Evolutionary conservation across 1,140 invertebrate species (phyloP), one percentile per base, ranked within the genome.

Genomic region (Lordiphosa mommai): DNA sequence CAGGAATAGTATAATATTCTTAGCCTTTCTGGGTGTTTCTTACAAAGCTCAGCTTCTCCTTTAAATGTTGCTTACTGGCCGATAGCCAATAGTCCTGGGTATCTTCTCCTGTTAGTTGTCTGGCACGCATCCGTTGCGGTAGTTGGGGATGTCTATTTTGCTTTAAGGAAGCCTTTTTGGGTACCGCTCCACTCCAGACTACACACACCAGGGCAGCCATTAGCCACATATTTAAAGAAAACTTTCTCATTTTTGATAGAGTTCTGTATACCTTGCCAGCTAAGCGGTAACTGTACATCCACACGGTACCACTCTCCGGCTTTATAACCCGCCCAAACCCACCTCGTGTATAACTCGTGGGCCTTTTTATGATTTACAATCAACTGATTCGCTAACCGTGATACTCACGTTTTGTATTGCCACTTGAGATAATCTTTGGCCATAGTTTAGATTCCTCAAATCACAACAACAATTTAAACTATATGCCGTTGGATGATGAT

Each of bases 1-100:
- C 12, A 96, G 86, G 72, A 96, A 96, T 9, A 96, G 77, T 41
- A 96, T 94, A 0, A 94, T 92, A 86, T 96, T 96, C 77, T 94
- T 93, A 0, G 93, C 92, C 20, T 84, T 72, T 72, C 34, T 90
- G 87, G 52, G 89, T 89, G 9, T 91, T 91, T 9, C 89, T 88
- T 50, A 87, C 74, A 36, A 52, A 52, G 20, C 53, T 55, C 6
- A 74, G 9, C 58, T 88, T 88, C 12, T 85, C 52, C 20, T 61
- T 41, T 7, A 90, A 41, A 33, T 65, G 68, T 8, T 71, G 23
- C 46, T 86, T 88, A 34, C 87, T 88, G 13, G 67, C 57, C 38
- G 80, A 63, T 9, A 72, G 49, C 90, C 90, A 90, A 58, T 84
- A 89, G 2, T 74, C 88, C 8, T 87, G 70, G 2, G 70, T 86